Percentiles rank a stretch among this genome's conserved stretches.
Conservation (phyloP, 2,113 vertebrate genomes). For the Origma solitaria region DNA sequence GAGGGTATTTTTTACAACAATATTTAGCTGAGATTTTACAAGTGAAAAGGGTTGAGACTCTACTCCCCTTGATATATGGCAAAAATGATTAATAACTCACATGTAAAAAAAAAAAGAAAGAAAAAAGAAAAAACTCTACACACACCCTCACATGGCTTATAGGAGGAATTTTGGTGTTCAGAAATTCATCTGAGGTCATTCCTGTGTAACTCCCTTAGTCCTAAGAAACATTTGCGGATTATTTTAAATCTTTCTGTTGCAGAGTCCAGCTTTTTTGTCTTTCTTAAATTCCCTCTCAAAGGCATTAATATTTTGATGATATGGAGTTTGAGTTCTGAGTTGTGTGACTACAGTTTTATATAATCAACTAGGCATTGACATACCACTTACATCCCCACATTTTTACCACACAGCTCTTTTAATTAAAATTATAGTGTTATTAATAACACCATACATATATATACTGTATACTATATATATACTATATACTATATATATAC, state of each 20-base stretch:
- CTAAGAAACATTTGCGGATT: neutral
- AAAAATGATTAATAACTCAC: neutral
- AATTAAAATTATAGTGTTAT: neutral
- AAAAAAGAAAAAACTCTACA: too few relatives aligned
- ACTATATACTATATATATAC: too few relatives aligned
- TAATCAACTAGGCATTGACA: neutral
- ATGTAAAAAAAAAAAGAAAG: neutral
- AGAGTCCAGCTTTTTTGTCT: neutral
- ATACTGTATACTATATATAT: too few relatives aligned
- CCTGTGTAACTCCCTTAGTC: neutral
- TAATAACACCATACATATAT: too few relatives aligned
- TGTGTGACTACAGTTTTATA: neutral
- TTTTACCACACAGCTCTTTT: neutral
- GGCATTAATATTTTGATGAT: neutral
- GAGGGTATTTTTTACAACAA: neutral
- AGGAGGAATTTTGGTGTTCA: neutral
- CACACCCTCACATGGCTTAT: neutral
- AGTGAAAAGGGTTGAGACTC: neutral
- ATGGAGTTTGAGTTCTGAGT: neutral
- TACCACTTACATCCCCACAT: neutral
- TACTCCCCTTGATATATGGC: neutral
- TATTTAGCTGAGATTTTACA: neutral
- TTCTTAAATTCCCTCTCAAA: neutral
- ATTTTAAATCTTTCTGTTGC: neutral
- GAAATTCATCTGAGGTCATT: neutral